Evolutionary conservation across 2,113 vertebrate genomes (phyloP).

Genomic region (Petromus typicus): DNA sequence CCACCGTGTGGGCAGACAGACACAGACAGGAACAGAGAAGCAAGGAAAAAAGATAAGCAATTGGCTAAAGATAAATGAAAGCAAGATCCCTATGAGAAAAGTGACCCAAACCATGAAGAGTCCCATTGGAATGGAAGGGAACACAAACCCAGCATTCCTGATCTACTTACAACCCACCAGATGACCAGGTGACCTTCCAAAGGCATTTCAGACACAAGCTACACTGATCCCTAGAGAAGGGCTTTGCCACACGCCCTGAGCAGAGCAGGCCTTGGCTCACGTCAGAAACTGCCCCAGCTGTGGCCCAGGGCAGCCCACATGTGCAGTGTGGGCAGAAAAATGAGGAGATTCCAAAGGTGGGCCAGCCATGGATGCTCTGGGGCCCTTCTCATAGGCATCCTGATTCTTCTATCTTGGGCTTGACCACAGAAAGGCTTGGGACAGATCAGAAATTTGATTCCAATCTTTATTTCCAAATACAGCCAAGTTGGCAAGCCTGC

Average conservation of each 20-base stretch:
- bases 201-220: background rate
- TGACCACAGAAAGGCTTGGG: background rate
- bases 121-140: background rate
- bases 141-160: fast-evolving
- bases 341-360: fast-evolving
- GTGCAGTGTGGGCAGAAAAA: background rate
- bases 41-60: no score
- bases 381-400: background rate
- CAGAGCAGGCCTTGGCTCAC: background rate
- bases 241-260: background rate
- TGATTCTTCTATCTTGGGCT: background rate
- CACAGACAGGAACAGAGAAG: background rate
- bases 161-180: background rate
- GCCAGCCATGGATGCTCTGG: background rate
- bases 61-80: background rate
- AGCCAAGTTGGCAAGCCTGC: background rate
- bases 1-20: background rate
- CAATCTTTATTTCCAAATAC: constrained; percentile 26
- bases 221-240: background rate
- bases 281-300: fast-evolving
- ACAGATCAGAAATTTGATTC: constrained; percentile 38
- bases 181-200: background rate
- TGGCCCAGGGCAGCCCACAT: fast-evolving
- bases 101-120: background rate
- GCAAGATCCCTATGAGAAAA: no score